Base-by-base conservation (phyloP, 2,113 vertebrate species). In the Xiphophorus maculatus region DNA sequence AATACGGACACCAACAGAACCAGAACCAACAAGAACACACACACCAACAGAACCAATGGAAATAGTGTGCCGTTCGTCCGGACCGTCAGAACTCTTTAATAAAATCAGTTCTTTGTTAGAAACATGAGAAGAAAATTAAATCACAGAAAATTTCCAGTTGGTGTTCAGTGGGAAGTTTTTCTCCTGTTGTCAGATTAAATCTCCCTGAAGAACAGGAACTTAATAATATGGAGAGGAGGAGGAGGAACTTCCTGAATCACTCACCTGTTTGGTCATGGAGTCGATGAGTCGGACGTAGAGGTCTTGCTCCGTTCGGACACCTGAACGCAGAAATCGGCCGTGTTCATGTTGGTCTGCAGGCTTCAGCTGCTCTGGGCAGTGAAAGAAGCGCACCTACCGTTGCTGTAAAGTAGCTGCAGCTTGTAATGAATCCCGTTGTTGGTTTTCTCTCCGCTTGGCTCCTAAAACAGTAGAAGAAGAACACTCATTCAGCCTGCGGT, bases 361-460 rank as follows among this genome's bases (percentile, higher is more conserved):
- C 5, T 37, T 63, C 3, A 7, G 64, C 68, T 25, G 28, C 0
- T 35, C 67, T 6, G 74, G 15, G 22, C 2, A 3, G 0, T 58
- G 25, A 84, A 83, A 62, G 22, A 0, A 79, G 35, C 2, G 12
- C 0, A 76, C 90, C 58, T 74, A 93, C 91, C 91, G 8, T 88
- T 93, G 11, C 88, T 89, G 89, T 88, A 92, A 54, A 92, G 90
- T 71, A 92, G 89, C 82, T 91, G 90, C 19, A 92, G 87, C 32
- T 86, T 91, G 67, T 93, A 93, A 3, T 93, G 92, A 22, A 93
- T 93, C 63, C 92, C 92, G 19, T 93, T 93, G 87, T 93, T 93
- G 66, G 89, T 93, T 33, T 92, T 92, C 67, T 93, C 92, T 30
- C 87, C 87, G 0, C 60, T 84, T 15, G 89, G 88, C 66, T 93